A percentile compares a stretch with the other conserved stretches of the same genome.
These are phyloP conservation scores for Drosophila nigromelanica DNA, from an alignment of 1,140 invertebrate genomes.

Conservation along the genomic window DNA sequence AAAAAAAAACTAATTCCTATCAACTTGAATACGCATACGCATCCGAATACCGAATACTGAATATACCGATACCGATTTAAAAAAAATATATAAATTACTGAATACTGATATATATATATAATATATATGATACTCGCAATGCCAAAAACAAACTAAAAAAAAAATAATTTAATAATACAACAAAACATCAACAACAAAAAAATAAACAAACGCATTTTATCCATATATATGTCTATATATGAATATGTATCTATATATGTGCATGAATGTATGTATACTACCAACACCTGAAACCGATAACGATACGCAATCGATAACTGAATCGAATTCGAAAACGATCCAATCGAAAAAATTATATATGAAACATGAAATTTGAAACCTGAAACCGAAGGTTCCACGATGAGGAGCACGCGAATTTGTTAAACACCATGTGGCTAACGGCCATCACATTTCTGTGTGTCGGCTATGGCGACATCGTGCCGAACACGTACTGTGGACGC, in stretches of 20 bases:
- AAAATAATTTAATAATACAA: conserved; percentile 10
- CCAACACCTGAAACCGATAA: conserved; percentile 18
- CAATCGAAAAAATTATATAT: background rate
- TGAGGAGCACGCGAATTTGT: conserved; percentile 94
- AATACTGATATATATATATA: conserved; percentile 50
- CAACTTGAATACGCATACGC: conserved; percentile 66
- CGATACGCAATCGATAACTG: conserved; percentile 23
- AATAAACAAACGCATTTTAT: conserved; percentile 20
- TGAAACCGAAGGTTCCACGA: conserved; percentile 89
- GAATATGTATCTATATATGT: conserved; percentile 8
- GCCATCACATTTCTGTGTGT: conserved; percentile 94
- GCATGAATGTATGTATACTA: conserved; percentile 7
- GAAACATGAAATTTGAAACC: conserved; percentile 17
- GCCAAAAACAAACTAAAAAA: conserved; percentile 31
- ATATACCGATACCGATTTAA: conserved; percentile 51
- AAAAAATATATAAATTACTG: conserved; percentile 36
- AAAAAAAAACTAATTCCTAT: conserved; percentile 47
- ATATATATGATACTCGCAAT: conserved; percentile 58
- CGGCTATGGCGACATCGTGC: conserved; percentile 94
- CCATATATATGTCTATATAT: conserved; percentile 10
- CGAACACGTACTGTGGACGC: conserved; percentile 96
- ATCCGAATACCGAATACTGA: conserved; percentile 63
- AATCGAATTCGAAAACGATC: conserved; percentile 5
- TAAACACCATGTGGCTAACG: conserved; percentile 97
- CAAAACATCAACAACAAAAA: conserved; percentile 9